phyloP scores from a whole-genome alignment of 30 jellyfish, hydroid and myxozoan species.

The Hydractinia echinata region DNA sequence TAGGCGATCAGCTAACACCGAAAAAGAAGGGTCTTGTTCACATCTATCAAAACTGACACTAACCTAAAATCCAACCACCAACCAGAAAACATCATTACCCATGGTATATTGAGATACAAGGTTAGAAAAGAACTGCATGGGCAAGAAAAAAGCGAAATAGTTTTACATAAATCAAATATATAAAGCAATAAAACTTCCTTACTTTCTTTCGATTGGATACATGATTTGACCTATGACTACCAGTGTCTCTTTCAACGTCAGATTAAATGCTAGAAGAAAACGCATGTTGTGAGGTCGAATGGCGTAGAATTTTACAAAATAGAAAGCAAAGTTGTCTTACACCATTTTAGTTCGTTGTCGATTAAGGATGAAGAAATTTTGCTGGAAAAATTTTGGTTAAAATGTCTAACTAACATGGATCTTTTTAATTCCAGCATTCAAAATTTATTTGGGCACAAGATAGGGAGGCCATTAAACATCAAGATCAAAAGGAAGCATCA shows the following conservation, averaged over 20 bases:
- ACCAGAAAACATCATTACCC: not conserved
- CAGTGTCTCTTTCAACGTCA: not conserved
- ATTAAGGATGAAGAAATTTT: not conserved
- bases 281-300: conserved; percentile 7
- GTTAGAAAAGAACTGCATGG: not conserved
- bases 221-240: conserved; percentile 3
- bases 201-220: conserved; percentile 3
- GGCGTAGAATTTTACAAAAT: conserved; percentile 1
- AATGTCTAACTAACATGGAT: conserved; percentile 1
- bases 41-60: not conserved
- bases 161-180: not conserved
- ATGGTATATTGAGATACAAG: not conserved
- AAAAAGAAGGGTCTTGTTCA: conserved; percentile 22
- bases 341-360: conserved; percentile 15
- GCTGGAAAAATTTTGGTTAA: conserved; percentile 1
- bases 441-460: too few species aligned
- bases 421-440: conserved; percentile 22
- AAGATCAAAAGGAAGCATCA: too few species aligned
- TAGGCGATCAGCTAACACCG: conserved; percentile 13
- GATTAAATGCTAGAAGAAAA: conserved; percentile 1
- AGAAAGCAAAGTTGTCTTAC: not conserved
- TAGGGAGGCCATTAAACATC: too few species aligned
- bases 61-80: conserved; percentile 13
- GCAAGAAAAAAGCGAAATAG: not conserved
- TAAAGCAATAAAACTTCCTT: not conserved